Evolutionary conservation across 1,140 invertebrate species (phyloP).

Genomic region (Neodiprion lecontei): DNA sequence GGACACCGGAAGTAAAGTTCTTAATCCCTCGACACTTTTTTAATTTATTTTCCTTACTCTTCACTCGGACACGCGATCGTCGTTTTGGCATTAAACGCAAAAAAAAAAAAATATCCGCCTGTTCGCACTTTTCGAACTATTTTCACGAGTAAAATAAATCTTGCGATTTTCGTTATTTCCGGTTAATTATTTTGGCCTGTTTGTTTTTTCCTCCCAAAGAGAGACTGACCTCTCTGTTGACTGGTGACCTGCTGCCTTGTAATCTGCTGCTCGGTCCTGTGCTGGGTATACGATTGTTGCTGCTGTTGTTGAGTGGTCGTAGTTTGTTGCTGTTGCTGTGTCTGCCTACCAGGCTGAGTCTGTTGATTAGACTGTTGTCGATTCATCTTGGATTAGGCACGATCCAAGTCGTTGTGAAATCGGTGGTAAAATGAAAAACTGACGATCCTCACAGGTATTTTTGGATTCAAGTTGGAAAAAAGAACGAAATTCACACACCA

Average conservation of each 20-base stretch:
- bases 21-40: neutral
- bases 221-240: conserved; percentile 77
- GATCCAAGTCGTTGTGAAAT: conserved; percentile 23
- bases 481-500: conserved; percentile 39
- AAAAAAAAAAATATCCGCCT: conserved; percentile 3
- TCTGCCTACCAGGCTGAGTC: conserved; percentile 62
- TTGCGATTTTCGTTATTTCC: neutral
- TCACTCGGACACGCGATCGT: neutral
- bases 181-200: neutral
- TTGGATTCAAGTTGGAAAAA: conserved; percentile 11
- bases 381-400: conserved; percentile 60
- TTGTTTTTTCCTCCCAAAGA: neutral
- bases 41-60: neutral
- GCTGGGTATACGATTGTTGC: conserved; percentile 67
- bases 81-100: conserved; percentile 1
- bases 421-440: conserved; percentile 22
- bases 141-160: neutral
- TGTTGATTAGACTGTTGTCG: conserved; percentile 54
- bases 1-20: neutral
- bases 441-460: conserved; percentile 28
- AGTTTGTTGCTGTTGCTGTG: conserved; percentile 49
- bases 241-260: conserved; percentile 76
- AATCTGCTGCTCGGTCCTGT: conserved; percentile 78
- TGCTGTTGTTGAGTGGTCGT: conserved; percentile 53
- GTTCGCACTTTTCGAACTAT: too few relatives aligned